phyloP scores from a whole-genome alignment of 2,888 invertebrate genomes.

The Schizotus pectinicornis region DNA sequence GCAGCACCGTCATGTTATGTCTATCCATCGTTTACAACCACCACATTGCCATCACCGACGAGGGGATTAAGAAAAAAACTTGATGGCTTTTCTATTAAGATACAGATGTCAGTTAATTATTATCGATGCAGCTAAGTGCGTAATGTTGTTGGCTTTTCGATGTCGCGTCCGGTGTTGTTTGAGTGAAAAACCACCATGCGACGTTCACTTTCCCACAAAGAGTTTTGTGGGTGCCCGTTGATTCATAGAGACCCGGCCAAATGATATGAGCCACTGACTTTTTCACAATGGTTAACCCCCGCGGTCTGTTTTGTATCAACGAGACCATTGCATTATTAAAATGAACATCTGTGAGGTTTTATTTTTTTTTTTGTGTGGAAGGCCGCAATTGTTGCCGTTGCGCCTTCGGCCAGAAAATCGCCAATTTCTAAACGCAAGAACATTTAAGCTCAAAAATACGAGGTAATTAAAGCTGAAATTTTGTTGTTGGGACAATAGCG shows the following conservation, averaged over 20 bases:
- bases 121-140: slow-evolving; percentile 1
- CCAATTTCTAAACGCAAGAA: too few species aligned
- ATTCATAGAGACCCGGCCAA: slow-evolving; percentile 37
- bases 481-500: too few species aligned
- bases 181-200: not conserved
- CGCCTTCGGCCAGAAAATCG: too few species aligned
- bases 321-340: slow-evolving; percentile 28
- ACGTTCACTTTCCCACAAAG: slow-evolving; percentile 11
- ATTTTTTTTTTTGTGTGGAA: slow-evolving; percentile 22
- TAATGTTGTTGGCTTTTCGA: slow-evolving; percentile 1
- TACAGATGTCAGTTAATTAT: not conserved
- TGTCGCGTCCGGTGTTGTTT: not conserved
- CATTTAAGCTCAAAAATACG: too few species aligned
- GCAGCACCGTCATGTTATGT: not conserved
- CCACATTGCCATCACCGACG: too few species aligned
- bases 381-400: too few species aligned
- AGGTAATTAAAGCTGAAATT: too few species aligned
- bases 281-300: slow-evolving; percentile 23
- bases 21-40: too few species aligned
- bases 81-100: too few species aligned
- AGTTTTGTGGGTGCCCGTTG: slow-evolving; percentile 31
- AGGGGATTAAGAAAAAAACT: too few species aligned
- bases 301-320: slow-evolving; percentile 27
- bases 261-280: slow-evolving; percentile 40
- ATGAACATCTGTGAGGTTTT: slow-evolving; percentile 30